Evolutionary conservation across 2,113 vertebrate genomes (phyloP), one percentile per base, ranked within the genome.

Genomic region (Turdus rufiventris): DNA sequence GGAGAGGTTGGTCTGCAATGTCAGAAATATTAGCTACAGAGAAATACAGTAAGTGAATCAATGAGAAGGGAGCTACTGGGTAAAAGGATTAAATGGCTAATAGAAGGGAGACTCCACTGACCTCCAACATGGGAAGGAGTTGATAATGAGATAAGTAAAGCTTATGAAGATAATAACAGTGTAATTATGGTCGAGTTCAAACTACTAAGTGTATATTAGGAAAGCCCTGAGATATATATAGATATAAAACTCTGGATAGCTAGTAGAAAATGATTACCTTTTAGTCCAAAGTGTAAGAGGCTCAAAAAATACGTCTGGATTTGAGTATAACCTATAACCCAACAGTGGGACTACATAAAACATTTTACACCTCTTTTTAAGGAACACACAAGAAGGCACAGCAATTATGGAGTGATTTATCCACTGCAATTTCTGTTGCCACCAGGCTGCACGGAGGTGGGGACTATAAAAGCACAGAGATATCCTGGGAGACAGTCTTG

Each of bases 101-200:
- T 98, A 97, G 98, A 97, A 97, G 96, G 96, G 97, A 94, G 95
- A 97, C 70, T 78, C 95, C 80, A 50, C 96, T 97, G 98, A 98
- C 98, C 98, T 98, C 97, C 97, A 98, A 93, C 96, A 88, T 56
- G 91, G 90, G 87, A 98, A 96, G 96, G 97, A 97, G 96, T 88
- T 97, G 95, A 97, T 97, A 98, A 98, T 98, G 97, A 98, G 97
- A 97, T 98, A 98, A 98, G 97, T 97, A 97, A 98, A 98, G 97
- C 97, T 97, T 95, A 95, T 95, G 96, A 97, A 96, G 96, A 97
- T 97, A 98, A 97, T 97, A 97, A 98, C 96, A 96, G 94, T 95
- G 77, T 97, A 98, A 98, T 98, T 98, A 98, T 68, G 91, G 94
- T 85, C n/a, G 57, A 96, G 96, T 97, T 98, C 97, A 97, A 97